Evolutionary conservation across 1,140 invertebrate species (phyloP), one percentile per base, ranked within the genome.

Genomic region (Calliopsis andreniformis): DNA sequence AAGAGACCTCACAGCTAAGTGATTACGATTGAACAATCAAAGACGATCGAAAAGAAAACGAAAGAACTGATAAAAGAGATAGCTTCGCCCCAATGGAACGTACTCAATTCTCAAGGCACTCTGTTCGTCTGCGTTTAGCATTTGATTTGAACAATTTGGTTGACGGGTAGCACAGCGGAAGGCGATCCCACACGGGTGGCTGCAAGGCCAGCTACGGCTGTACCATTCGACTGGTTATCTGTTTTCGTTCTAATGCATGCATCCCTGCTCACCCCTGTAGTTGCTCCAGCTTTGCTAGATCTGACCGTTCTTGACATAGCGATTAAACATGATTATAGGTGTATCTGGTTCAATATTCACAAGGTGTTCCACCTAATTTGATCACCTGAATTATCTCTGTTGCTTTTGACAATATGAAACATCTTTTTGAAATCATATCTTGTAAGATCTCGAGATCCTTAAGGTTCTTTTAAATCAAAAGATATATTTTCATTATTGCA

Each of bases 181-280:
- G 80, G 67, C 79, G 55, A 83, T 78, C 69, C 76, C 80, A 75
- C 73, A 79, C 71, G 83, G 66, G 67, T 47, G 73, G 82, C 80
- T 83, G 83, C 73, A 78, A 87, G 76, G 80, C 78, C 82, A 83
- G 82, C 82, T 85, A 79, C 82, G 84, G 86, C 80, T 89, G 78
- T 89, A 89, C 82, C 86, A 86, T 82, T 88, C 87, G 81, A 86
- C 83, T 89, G 84, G 87, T 89, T 89, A 82, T 87, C 73, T 78
- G 61, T 87, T 86, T 85, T 68, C 70, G 76, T 87, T 84, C 79
- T 80, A 84, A 79, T 70, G 88, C 89, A 90, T 88, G 86, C 62
- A 64, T 42, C 55, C 39, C 32, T 45, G 14, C 35, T 53, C 18
- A 30, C 4, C 14, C 43, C 66, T 1, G 23, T 69, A 69, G 64